Evolutionary conservation across 2,113 vertebrate genomes (phyloP).

Genomic region (Tor tambroides): DNA sequence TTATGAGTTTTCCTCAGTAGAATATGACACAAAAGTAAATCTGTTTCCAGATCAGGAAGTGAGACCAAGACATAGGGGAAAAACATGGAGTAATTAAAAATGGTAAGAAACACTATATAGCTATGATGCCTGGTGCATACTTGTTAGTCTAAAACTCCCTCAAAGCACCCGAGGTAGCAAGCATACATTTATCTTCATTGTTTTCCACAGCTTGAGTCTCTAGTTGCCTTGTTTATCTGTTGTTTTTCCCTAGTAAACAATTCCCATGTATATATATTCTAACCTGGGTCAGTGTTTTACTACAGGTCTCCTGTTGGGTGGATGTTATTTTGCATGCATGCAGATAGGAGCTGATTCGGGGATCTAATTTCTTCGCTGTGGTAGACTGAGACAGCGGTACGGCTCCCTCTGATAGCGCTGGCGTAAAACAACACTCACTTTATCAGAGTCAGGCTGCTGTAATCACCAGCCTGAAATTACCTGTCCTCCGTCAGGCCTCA

Average conservation of each 20-base stretch:
- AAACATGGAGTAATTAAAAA: conserved; percentile 25
- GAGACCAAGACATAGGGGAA: background rate
- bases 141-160: conserved; percentile 4
- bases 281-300: background rate
- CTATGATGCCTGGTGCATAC: background rate
- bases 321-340: conserved; percentile 42
- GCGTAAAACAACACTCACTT: conserved; percentile 63
- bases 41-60: conserved; percentile 8
- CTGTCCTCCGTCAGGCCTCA: conserved; percentile 39
- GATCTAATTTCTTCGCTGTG: conserved; percentile 53
- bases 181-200: conserved; percentile 9
- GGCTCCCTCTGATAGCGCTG: conserved; percentile 51
- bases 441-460: conserved; percentile 59
- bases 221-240: conserved; percentile 13
- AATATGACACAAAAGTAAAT: background rate
- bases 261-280: background rate
- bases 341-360: conserved; percentile 48
- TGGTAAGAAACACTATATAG: conserved; percentile 18
- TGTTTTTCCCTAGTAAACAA: conserved; percentile 3
- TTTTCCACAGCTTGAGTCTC: conserved; percentile 8
- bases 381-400: conserved; percentile 31
- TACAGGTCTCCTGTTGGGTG: background rate
- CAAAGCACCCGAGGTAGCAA: conserved; percentile 16
- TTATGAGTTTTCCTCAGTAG: background rate
- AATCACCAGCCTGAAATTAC: conserved; percentile 56